These are phyloP conservation scores for Hemiscyllium ocellatum DNA, from an alignment of 2,113 vertebrate genomes.

Conservation along the genomic window DNA sequence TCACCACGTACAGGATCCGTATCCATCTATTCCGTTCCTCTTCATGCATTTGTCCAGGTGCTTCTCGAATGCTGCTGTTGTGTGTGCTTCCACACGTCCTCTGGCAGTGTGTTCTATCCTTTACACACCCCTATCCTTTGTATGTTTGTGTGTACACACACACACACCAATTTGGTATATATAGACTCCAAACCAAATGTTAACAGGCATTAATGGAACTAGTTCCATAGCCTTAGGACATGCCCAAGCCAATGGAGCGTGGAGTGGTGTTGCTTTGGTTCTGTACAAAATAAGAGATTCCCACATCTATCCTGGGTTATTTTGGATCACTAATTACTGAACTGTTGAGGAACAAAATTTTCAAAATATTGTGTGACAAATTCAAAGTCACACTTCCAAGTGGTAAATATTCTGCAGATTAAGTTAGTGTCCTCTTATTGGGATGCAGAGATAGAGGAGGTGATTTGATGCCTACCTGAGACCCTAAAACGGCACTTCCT, in stretches of 20 bases:
- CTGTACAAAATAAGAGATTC: neutral
- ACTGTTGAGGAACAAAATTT: neutral
- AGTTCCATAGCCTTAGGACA: neutral
- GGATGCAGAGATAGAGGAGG: neutral
- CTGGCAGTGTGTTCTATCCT: too few relatives aligned
- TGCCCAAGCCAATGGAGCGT: neutral
- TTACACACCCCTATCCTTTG: too few relatives aligned
- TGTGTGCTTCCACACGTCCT: too few relatives aligned
- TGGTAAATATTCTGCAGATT: neutral
- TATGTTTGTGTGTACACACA: too few relatives aligned
- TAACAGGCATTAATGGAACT: neutral
- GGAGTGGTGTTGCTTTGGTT: neutral
- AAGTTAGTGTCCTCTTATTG: neutral
- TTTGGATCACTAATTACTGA: neutral
- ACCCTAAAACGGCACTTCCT: neutral
- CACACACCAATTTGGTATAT: too few relatives aligned
- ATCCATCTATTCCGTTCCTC: too few relatives aligned
- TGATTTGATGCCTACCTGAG: neutral
- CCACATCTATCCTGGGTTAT: neutral
- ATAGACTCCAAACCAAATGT: neutral
- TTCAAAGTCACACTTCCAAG: neutral
- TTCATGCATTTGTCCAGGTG: too few relatives aligned
- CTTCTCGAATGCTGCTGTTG: too few relatives aligned
- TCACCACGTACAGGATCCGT: too few relatives aligned
- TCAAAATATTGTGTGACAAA: neutral